Conservation (phyloP, 2,888 invertebrate genomes). For the Anarsia innoxiella region DNA sequence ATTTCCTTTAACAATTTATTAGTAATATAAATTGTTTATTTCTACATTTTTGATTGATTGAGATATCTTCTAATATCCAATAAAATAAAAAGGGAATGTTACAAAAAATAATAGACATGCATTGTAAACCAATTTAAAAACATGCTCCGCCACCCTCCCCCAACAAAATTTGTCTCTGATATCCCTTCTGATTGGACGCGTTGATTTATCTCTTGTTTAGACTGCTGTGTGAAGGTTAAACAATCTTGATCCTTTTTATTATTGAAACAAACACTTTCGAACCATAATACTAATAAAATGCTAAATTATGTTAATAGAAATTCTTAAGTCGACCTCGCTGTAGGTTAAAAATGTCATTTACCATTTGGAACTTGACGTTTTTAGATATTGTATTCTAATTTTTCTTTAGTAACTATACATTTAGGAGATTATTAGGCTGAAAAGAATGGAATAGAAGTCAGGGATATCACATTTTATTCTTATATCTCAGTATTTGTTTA, state of each 20-base stretch:
- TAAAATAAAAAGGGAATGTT: slow-evolving; percentile 7
- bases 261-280: slow-evolving; percentile 18
- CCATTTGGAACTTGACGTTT: no score
- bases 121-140: slow-evolving; percentile 68
- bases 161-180: slow-evolving; percentile 67
- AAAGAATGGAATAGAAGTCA: no score
- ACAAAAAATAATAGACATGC: slow-evolving; percentile 56
- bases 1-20: no score
- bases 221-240: slow-evolving; percentile 32
- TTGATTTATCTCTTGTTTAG: slow-evolving; percentile 72
- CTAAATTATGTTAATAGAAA: slow-evolving; percentile 24
- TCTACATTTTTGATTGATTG: slow-evolving; percentile 7
- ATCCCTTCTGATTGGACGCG: slow-evolving; percentile 70
- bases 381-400: slow-evolving; percentile 11
- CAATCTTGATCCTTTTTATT: slow-evolving; percentile 46
- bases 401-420: slow-evolving; percentile 1
- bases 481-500: no score
- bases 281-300: slow-evolving; percentile 19
- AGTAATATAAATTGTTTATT: background rate
- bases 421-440: no score
- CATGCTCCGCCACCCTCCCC: slow-evolving; percentile 59
- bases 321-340: slow-evolving; percentile 15
- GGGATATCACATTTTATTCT: no score
- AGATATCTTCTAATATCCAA: background rate
- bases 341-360: slow-evolving; percentile 11